These are phyloP conservation scores for Tetheella fluctuosa DNA, from an alignment of 2,888 invertebrate genomes.

Conservation along the genomic window DNA sequence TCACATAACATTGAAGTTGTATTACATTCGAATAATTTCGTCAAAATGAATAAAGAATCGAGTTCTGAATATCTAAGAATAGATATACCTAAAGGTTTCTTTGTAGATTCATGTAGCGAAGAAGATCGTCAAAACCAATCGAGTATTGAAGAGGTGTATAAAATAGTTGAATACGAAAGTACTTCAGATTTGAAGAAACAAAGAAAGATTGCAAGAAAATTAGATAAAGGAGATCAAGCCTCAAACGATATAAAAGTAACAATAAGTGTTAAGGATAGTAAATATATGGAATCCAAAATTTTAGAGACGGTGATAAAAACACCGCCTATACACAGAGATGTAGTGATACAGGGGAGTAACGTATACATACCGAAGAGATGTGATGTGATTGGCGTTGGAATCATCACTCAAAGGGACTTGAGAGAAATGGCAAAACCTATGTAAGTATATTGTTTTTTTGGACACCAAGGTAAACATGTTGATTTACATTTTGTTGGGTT, in stretches of 20 bases:
- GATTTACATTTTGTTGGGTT: too few species aligned
- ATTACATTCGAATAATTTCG: constrained; percentile 55
- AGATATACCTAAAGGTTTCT: constrained; percentile 68
- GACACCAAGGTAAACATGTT: too few species aligned
- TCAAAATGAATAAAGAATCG: constrained; percentile 32
- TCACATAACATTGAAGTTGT: constrained; percentile 64
- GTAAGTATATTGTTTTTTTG: constrained; percentile 48
- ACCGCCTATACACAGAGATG: constrained; percentile 47
- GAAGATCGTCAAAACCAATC: constrained; percentile 43
- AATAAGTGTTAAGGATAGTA: constrained; percentile 46
- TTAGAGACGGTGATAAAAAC: constrained; percentile 45
- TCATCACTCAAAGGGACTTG: constrained; percentile 61
- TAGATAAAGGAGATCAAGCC: constrained; percentile 41
- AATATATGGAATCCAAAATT: constrained; percentile 39
- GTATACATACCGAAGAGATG: constrained; percentile 53
- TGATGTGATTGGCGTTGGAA: constrained; percentile 63
- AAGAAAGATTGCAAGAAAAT: constrained; percentile 26
- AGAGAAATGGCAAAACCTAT: constrained; percentile 51
- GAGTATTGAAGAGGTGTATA: constrained; percentile 70
- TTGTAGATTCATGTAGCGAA: constrained; percentile 52
- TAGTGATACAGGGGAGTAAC: constrained; percentile 55
- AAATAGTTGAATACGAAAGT: constrained; percentile 70
- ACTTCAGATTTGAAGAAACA: constrained; percentile 43
- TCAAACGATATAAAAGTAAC: constrained; percentile 45
- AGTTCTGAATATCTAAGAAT: constrained; percentile 65